Conservation (phyloP, 2,888 invertebrate species). For the Orchesellides sinensis region DNA sequence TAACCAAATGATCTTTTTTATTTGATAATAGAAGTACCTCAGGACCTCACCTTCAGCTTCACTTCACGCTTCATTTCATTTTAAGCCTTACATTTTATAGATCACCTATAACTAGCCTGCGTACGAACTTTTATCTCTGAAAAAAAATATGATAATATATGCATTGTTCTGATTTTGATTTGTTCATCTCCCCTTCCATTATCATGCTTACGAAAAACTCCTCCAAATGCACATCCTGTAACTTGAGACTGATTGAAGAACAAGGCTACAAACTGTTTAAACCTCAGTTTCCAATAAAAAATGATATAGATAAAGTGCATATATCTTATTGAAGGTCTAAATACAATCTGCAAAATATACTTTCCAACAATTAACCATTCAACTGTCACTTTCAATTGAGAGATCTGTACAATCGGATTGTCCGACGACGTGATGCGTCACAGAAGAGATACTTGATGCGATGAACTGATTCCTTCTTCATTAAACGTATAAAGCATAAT, state of each 20-base stretch:
- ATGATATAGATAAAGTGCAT: background rate
- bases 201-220: background rate
- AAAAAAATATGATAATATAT: too few species aligned
- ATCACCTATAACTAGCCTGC: background rate
- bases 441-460: background rate
- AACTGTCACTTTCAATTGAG: conserved; percentile 43
- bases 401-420: background rate
- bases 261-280: conserved; percentile 2
- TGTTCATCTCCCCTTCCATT: conserved; percentile 37
- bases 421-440: conserved; percentile 13
- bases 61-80: conserved; percentile 48
- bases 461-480: background rate
- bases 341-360: background rate
- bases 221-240: conserved; percentile 9
- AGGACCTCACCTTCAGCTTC: conserved; percentile 13
- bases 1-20: background rate
- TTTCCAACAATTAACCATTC: conserved; percentile 42
- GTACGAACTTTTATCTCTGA: conserved; percentile 4
- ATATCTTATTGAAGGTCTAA: conserved; percentile 3
- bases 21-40: background rate
- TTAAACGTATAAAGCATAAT: background rate
- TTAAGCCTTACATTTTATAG: background rate
- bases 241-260: background rate
- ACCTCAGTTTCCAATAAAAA: background rate
- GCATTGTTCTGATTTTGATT: conserved; percentile 43